These are phyloP conservation scores for Heterotilapia buettikoferi DNA, from an alignment of 2,113 vertebrate genomes.

Conservation along the genomic window DNA sequence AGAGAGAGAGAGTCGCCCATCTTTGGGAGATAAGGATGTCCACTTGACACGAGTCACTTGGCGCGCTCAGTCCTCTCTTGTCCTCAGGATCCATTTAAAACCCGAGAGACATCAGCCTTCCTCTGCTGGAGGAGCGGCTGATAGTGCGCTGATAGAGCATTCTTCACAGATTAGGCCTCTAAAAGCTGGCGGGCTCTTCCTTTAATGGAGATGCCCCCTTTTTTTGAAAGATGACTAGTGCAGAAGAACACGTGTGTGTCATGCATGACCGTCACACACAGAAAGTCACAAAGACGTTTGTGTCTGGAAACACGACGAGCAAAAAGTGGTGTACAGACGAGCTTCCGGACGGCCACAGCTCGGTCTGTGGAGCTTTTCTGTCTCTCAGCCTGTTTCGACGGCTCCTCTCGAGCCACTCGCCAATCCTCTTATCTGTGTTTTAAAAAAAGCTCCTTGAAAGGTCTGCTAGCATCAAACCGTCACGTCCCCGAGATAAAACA, in stretches of 20 bases:
- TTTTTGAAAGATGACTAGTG: background rate
- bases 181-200: constrained; percentile 37
- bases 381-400: background rate
- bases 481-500: constrained; percentile 36
- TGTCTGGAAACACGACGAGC: background rate
- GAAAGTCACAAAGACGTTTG: background rate
- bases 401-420: constrained; percentile 14
- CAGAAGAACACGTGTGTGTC: background rate
- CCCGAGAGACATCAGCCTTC: constrained; percentile 45
- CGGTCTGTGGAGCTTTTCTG: background rate
- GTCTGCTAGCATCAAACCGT: constrained; percentile 29
- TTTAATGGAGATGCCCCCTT: constrained; percentile 49
- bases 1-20: constrained; percentile 43
- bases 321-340: background rate
- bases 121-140: constrained; percentile 50
- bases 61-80: constrained; percentile 34
- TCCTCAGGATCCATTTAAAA: constrained; percentile 66
- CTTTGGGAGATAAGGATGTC: constrained; percentile 61
- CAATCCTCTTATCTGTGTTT: constrained; percentile 50
- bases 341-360: background rate
- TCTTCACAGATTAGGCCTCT: constrained; percentile 57
- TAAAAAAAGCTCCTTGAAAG: constrained; percentile 52
- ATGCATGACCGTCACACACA: background rate
- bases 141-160: constrained; percentile 61
- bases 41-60: constrained; percentile 72